Percentiles rank a stretch among this genome's conserved stretches.
Conservation (phyloP, 2,797 vertebrate species). For the Carcharodon carcharias region DNA sequence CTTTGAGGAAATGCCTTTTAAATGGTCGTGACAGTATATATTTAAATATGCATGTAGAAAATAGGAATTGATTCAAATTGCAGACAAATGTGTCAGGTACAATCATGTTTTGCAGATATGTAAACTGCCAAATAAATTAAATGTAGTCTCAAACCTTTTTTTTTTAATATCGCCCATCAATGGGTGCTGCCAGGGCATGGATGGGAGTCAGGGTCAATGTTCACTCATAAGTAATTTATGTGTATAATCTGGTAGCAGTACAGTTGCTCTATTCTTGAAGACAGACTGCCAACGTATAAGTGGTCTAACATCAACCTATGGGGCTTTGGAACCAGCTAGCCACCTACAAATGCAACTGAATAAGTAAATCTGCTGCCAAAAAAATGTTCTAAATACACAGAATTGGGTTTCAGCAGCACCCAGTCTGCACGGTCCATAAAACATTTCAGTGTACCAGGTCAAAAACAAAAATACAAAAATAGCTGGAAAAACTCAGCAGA, state of each 20-base stretch:
- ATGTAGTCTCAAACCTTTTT: background rate
- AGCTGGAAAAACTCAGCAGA: too few relatives aligned
- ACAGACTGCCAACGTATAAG: background rate
- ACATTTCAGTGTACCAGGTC: background rate
- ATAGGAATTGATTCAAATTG: background rate
- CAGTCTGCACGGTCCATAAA: background rate
- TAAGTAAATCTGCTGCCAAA: slow-evolving; percentile 7
- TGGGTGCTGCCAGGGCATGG: background rate
- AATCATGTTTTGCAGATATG: background rate
- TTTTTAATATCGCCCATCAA: background rate
- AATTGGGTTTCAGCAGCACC: background rate
- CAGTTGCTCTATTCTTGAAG: background rate
- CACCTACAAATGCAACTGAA: background rate
- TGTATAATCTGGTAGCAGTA: background rate
- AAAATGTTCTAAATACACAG: background rate
- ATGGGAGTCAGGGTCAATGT: background rate
- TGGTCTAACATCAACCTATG: background rate
- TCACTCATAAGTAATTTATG: background rate
- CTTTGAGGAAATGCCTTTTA: too few relatives aligned
- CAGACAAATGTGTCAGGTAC: too few relatives aligned
- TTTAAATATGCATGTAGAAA: background rate
- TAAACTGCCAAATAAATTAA: background rate
- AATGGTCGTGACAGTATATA: too few relatives aligned
- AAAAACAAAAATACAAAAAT: too few relatives aligned
- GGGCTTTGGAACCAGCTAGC: background rate